Evolutionary conservation across 2,113 vertebrate genomes (phyloP), one percentile per base, ranked within the genome.

Genomic region (Egretta garzetta): DNA sequence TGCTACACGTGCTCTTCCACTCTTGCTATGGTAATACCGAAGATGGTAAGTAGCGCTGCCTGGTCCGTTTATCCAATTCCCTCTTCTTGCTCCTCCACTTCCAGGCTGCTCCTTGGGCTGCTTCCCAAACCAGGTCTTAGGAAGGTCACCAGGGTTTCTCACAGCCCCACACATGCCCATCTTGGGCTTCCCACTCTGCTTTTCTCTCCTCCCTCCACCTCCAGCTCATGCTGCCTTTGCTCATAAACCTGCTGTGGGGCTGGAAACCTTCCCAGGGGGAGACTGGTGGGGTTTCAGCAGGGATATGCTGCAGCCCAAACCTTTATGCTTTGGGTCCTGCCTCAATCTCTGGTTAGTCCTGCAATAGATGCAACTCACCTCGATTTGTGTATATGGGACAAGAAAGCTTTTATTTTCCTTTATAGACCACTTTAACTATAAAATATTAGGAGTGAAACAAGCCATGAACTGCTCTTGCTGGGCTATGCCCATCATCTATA

Each of bases 11-110:
- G 12, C 41, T 67, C 37, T 45, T 72, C 45, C 28, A 24, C n/a
- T 45, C 27, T 55, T 26, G 8, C 59, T 63, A 37, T 21, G 56
- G 5, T 32, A 35, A 39, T 14, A 74, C 1, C 37, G 52, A 68
- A 10, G 32, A 45, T 11, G 23, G 63, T 5, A 58, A 43, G 26
- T 35, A 79, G 47, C 22, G 22, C 26, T 72, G 82, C 28, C 52
- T 2, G 0, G 8, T 9, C 30, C 1, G 0, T 22, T 12, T 1
- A 14, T 52, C 16, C n/a, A 41, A 13, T 28, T 79, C 45, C 37
- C 22, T 75, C 56, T 63, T 63, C 74, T 27, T 67, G 41, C n/a
- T 45, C 33, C 45, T 85, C 45, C 4, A 20, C 33, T 79, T 92
- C n/a, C 47, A 93, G 74, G 16, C 27, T 79, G 22, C 14, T 80